Base-by-base conservation (phyloP, 1,140 invertebrate genomes). In the Hestina assimilis region DNA sequence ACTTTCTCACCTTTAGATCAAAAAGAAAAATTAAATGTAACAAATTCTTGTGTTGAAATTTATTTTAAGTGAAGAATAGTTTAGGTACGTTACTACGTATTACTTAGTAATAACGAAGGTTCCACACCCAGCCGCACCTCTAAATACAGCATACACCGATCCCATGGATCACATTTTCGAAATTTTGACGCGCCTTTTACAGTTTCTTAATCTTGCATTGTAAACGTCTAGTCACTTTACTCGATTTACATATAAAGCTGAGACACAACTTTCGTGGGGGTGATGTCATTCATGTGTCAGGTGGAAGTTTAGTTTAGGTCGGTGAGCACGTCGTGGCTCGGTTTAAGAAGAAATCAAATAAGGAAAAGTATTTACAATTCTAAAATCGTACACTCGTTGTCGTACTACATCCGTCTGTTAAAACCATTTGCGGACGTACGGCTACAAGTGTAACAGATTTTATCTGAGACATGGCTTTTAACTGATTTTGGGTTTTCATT, bases 251-350 rank as follows among this genome's bases (percentile, higher is more conserved):
- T 47, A 28, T 0, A 19, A 47, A 29, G 26, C 8, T 41, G 24
- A 14, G 8, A 20, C 46, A 50, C 35, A 8, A 64, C 42, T 48
- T 76, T 72, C 58, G 58, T 65, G 56, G 47, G 54, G 61, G 48
- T 66, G 67, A 74, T 70, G 66, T 77, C 72, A 77, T 65, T 52
- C 47, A 19, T 53, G 54, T 63, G 55, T 55, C 60, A 63, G 59
- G 53, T 59, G 40, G 59, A 48, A 26, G 33, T 43, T 28, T 31
- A 48, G 50, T 24, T 59, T 59, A 40, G 47, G 56, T 59, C 42
- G 46, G 50, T 24, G 20, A 62, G 50, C 51, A 62, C 59, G 53
- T 58, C 51, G 17, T 40, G 33, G 20, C 41, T 19, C 14, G 42
- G 38, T 45, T 63, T 57, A 58, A 46, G 50, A 66, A 58, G 48